Evolutionary conservation across 23 tunicate genomes (phyloP), one percentile per base, ranked within the genome.

Genomic region (Clavelina lepadiformis): DNA sequence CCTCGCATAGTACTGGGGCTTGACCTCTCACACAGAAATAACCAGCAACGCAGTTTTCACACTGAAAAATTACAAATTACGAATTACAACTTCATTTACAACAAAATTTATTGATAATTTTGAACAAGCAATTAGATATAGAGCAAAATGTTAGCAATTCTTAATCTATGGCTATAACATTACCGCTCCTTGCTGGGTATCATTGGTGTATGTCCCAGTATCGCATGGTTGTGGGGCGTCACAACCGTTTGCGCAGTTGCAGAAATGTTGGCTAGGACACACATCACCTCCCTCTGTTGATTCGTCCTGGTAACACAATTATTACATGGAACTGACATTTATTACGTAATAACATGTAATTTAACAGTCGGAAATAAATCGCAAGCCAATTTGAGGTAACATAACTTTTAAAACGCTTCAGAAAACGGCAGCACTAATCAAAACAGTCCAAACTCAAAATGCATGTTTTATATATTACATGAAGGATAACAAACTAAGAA

Each of bases 201-300:
- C 49, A 33, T 91, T 91, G 19, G 81, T 63, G 64, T 63, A 93
- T 25, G 66, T 66, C 36, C 98, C 98, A 22, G 86, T 55, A 3
- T 28, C 45, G 65, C 98, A 93, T 22, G 79, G 75, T 3, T 49
- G 24, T 1, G 82, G 74, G 20, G 27, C 69, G 26, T 65, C 51
- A 46, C 79, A 69, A 8, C 97, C 97, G 2, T 33, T 52, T 2
- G 51, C 1, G 55, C 86, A 86, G 53, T 64, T 61, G 46, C 96
- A 88, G 53, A 29, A 81, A 70, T 63, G 68, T 51, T 82, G 72
- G 1, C 31, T 54, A 3, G 97, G 97, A 35, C 97, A 89, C 0
- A 56, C 38, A 26, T 63, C 81, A 0, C 97, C 97, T 3, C 95
- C 94, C 4, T 79, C 85, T 2, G 37, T 46, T 4, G 69, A 8